These are phyloP conservation scores for Andrena cerasifolii DNA, from an alignment of 1,140 invertebrate genomes.

Conservation along the genomic window DNA sequence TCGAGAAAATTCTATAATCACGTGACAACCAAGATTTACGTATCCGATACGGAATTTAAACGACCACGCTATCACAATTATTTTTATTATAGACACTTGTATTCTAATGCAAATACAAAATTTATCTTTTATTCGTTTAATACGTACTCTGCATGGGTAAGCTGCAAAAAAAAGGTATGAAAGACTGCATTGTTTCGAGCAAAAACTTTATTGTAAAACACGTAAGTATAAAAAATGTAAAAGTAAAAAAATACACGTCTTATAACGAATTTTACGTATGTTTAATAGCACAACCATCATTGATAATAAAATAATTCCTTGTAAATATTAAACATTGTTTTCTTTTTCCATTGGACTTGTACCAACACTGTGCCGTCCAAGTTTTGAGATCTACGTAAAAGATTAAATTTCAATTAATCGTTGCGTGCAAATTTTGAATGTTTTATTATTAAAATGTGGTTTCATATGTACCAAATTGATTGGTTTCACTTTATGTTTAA, in stretches of 20 bases:
- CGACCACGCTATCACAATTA: neutral
- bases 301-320: constrained; percentile 14
- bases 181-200: constrained; percentile 2
- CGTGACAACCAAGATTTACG: neutral
- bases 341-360: constrained; percentile 60
- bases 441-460: neutral
- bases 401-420: constrained; percentile 37
- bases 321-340: constrained; percentile 43
- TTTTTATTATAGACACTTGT: neutral
- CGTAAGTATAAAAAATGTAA: constrained; percentile 46
- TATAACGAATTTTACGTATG: neutral
- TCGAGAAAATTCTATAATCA: neutral
- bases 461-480: constrained; percentile 65
- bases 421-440: neutral
- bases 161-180: neutral
- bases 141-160: too few relatives aligned
- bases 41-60: neutral
- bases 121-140: neutral
- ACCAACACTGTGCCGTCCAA: constrained; percentile 44
- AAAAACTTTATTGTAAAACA: constrained; percentile 57
- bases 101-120: neutral
- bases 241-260: constrained; percentile 14
- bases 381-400: constrained; percentile 58
- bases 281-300: constrained; percentile 37
- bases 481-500: constrained; percentile 62